Base-by-base conservation (phyloP, 2,888 invertebrate species). In the Syritta pipiens region DNA sequence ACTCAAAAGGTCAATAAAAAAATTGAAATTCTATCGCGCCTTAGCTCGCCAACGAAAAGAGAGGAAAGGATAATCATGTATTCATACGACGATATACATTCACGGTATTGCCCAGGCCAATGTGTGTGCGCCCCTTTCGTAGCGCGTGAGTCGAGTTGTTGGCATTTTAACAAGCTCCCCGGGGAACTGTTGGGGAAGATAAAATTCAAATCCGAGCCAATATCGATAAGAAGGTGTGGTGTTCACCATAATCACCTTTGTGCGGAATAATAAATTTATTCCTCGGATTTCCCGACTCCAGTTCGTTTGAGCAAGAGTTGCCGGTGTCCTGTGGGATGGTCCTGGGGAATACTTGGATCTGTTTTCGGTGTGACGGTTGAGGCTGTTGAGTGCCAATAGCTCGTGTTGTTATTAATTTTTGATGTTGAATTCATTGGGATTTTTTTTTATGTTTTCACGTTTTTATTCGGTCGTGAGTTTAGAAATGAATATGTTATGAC, bases 201-300 rank as follows among this genome's bases (percentile, higher is more conserved):
- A 79, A 79, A 79, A 79, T 79, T 79, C 79, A 79, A 79, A 79
- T 79, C 79, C 79, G 67, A 79, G 79, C 79, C 79, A 79, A 79
- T 79, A 79, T 79, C 79, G 79, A 79, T 79, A 79, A 79, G 79
- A 79, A 79, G 79, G 79, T 79, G 79, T 79, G 79, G 79, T 79
- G 74, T 79, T 79, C 79, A 74, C 40, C 79, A 79, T 79, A 79
- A 79, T 79, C 79, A 79, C 79, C 79, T 79, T 79, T 79, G 79
- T 79, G 79, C 79, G 74, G 79, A 79, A 79, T 79, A 79, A 79
- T 79, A 79, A 79, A 79, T 79, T 79, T 74, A 79, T 74, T 79
- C 67, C 79, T 79, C 79, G 74, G 79, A 79, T 79, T 79, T 79
- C 79, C 42, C 67, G 74, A 17, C 65, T 71, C 53, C 42, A 37